Evolutionary conservation across 2,797 vertebrate genomes (phyloP).

Genomic region (Manis crassicaudata): DNA sequence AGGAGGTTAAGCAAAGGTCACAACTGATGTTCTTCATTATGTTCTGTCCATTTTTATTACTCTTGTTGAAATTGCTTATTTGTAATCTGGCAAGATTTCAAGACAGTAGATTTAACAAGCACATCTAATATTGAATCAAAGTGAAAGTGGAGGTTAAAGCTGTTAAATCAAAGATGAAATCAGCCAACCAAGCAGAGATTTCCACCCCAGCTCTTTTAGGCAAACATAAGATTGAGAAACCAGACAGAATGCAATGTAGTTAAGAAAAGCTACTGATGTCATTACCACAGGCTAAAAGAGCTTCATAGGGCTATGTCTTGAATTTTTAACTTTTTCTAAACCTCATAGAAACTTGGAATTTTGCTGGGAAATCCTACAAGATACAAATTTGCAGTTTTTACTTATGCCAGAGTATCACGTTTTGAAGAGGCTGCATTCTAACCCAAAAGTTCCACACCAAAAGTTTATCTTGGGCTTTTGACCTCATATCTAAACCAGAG

Average conservation of each 20-base stretch:
- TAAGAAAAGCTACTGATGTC: conserved; percentile 24
- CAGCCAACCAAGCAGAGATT: conserved; percentile 45
- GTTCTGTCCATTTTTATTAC: conserved; percentile 66
- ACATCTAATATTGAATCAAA: conserved; percentile 66
- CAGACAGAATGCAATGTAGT: not conserved
- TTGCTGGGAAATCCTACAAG: conserved; percentile 33
- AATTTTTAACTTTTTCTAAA: conserved; percentile 41
- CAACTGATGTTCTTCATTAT: conserved; percentile 47
- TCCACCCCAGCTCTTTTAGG: conserved; percentile 47
- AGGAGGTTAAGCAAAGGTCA: conserved; percentile 51
- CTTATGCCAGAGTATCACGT: not conserved
- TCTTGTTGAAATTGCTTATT: conserved; percentile 63
- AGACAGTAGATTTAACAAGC: conserved; percentile 51
- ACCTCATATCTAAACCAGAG: not conserved
- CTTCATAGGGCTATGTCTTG: not conserved
- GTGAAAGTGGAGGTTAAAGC: conserved; percentile 64
- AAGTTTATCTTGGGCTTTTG: not conserved
- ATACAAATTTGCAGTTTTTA: not conserved
- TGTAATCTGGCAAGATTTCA: conserved; percentile 67
- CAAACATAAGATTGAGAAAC: conserved; percentile 20
- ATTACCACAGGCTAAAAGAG: not conserved
- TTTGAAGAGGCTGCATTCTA: conserved; percentile 18
- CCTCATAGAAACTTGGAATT: not conserved
- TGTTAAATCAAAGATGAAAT: conserved; percentile 69
- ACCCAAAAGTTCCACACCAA: not conserved